Conservation (phyloP, 2,888 invertebrate genomes). For the Papilio protenor region DNA sequence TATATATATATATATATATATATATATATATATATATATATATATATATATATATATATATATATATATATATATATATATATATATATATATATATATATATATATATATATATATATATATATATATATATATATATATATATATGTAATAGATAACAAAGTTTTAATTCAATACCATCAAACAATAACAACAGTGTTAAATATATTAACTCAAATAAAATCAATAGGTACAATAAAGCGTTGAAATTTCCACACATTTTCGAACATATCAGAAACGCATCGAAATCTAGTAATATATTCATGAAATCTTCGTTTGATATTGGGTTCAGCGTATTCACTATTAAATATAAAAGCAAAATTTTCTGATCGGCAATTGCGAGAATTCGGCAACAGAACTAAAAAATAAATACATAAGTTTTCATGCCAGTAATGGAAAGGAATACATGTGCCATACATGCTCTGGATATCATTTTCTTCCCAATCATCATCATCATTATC, state of each 20-base stretch:
- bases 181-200: neutral
- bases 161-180: too few species aligned
- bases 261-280: constrained; percentile 23
- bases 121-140: too few species aligned
- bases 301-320: constrained; percentile 27
- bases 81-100: too few species aligned
- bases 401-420: constrained; percentile 3
- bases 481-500: neutral
- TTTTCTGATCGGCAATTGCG: constrained; percentile 16
- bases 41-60: too few species aligned
- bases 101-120: too few species aligned
- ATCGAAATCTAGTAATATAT: constrained; percentile 35
- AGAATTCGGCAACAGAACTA: constrained; percentile 9
- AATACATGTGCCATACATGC: neutral
- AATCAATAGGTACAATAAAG: neutral
- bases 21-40: too few species aligned
- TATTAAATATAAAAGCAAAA: constrained; percentile 24
- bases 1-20: too few species aligned
- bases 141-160: too few species aligned
- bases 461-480: neutral
- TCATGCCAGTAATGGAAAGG: neutral
- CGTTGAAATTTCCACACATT: constrained; percentile 6
- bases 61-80: too few species aligned
- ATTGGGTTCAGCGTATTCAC: constrained; percentile 13
- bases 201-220: constrained; percentile 1